phyloP scores from a whole-genome alignment of 37 sponge, comb jelly and placozoan species.

The Lycopodina hypogea region DNA sequence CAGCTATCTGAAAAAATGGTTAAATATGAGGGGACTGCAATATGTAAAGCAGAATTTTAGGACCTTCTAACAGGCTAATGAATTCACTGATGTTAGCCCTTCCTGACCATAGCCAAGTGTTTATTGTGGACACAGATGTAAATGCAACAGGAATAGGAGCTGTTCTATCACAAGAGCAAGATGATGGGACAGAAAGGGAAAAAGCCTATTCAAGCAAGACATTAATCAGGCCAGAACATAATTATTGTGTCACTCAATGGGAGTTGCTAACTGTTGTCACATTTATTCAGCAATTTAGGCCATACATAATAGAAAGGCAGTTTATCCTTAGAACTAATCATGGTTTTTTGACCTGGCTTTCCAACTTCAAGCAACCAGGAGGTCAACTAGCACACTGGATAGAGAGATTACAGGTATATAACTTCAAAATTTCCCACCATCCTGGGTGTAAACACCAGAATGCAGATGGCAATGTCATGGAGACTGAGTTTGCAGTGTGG shows the following conservation, averaged over 20 bases:
- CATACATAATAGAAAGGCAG: slow-evolving; percentile 22
- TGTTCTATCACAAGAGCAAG: too few relatives aligned
- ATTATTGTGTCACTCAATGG: slow-evolving; percentile 25
- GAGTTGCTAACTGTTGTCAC: too few relatives aligned
- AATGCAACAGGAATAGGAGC: too few relatives aligned
- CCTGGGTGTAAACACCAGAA: slow-evolving; percentile 36
- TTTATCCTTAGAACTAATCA: slow-evolving; percentile 21
- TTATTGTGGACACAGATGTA: too few relatives aligned
- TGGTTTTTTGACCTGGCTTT: slow-evolving; percentile 20
- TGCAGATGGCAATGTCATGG: slow-evolving; percentile 12
- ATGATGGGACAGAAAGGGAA: slow-evolving; percentile 27
- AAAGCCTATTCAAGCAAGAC: slow-evolving; percentile 22
- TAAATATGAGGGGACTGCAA: slow-evolving; percentile 24
- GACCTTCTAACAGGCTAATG: slow-evolving; percentile 20
- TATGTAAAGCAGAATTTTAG: slow-evolving; percentile 26
- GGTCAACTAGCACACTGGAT: slow-evolving; percentile 41
- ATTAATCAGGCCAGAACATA: slow-evolving; percentile 21
- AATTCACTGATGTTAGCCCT: slow-evolving; percentile 32
- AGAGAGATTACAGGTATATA: slow-evolving; percentile 19
- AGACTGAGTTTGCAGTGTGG: background rate
- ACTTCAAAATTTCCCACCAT: slow-evolving; percentile 34
- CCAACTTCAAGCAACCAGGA: slow-evolving; percentile 41
- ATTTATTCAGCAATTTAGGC: slow-evolving; percentile 26
- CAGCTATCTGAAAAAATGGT: background rate
- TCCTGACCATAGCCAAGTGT: too few relatives aligned